Evolutionary conservation across 2,113 vertebrate species (phyloP), one percentile per base, ranked within the genome.

Genomic region (Notechis scutatus): DNA sequence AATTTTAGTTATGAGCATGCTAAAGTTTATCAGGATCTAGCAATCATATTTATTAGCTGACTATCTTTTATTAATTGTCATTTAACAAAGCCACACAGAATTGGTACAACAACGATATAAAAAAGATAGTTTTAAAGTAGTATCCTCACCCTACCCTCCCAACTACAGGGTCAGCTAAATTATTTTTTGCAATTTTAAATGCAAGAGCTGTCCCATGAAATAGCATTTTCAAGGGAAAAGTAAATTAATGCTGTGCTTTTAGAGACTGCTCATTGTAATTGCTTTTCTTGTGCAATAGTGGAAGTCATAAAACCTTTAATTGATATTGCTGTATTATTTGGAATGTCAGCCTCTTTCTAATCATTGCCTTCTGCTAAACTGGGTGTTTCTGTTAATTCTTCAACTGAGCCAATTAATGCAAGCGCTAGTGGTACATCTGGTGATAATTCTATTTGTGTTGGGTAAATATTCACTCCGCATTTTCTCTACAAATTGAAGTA

Each of bases 11-110:
- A 94, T 50, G 91, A 92, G 87, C 90, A 59, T 85, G 90, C 59
- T 93, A 86, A 94, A 95, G 94, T 96, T 90, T 29, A 54, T 90
- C 3, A 92, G 90, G 93, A 94, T 94, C 92, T 92, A 94, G 93
- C 92, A 96, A 90, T 94, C 90, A 69, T n/a, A 57, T 90, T 95
- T 95, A 85, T 95, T 95, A 92, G 52, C 89, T 91, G 93, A 90
- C 94, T 93, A 89, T 95, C 94, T 95, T 29, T n/a, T 39, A 47
- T 86, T 96, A 92, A 94, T 88, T 89, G 74, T 90, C 0, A 14
- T 0, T 87, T 95, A 93, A 39, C 95, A 94, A 92, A 92, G 81
- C 93, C 92, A 54, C 20, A 47, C n/a, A 20, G 92, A 57, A 55
- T 54, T 94, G 0, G 23, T 93, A 90, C 21, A 91, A 94, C 94